These are phyloP conservation scores for Hiodon tergisus DNA, from an alignment of 2,113 vertebrate species.

Conservation along the genomic window DNA sequence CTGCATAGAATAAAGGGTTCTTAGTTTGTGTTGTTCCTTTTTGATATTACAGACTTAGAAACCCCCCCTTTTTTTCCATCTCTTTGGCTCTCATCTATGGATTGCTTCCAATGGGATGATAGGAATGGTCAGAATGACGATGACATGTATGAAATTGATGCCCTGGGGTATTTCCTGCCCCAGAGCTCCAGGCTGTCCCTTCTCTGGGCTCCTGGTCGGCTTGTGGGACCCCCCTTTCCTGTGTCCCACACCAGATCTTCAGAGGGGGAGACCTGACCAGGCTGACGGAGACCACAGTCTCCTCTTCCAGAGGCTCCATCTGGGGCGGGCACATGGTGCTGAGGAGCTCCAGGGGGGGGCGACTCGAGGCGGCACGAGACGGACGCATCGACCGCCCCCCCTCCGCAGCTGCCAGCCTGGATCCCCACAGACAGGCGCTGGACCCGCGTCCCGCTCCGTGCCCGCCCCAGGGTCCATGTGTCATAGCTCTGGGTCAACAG, in stretches of 20 bases:
- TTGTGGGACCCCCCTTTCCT: conserved; percentile 53
- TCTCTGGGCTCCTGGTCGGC: conserved; percentile 41
- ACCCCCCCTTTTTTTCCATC: not conserved
- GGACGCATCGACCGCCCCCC: conserved; percentile 66
- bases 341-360: conserved; percentile 25
- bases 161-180: conserved; percentile 66
- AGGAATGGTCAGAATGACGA: conserved; percentile 54
- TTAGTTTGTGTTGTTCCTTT: not conserved
- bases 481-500: conserved; percentile 68
- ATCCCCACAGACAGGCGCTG: conserved; percentile 64
- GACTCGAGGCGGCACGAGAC: conserved; percentile 54
- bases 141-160: conserved; percentile 69
- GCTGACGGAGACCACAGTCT: conserved; percentile 24
- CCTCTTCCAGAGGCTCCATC: conserved; percentile 32
- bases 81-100: not conserved
- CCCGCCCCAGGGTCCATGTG: conserved; percentile 62
- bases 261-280: conserved; percentile 34
- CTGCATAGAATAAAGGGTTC: not conserved
- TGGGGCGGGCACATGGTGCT: conserved; percentile 32
- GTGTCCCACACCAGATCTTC: conserved; percentile 59
- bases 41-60: not conserved
- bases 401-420: conserved; percentile 60
- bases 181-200: conserved; percentile 68
- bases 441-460: conserved; percentile 43
- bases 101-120: too few relatives aligned